A percentile compares a stretch with the other conserved stretches of the same genome.
phyloP scores from a whole-genome alignment of 2,888 invertebrate genomes.

The Pomacea canaliculata region DNA sequence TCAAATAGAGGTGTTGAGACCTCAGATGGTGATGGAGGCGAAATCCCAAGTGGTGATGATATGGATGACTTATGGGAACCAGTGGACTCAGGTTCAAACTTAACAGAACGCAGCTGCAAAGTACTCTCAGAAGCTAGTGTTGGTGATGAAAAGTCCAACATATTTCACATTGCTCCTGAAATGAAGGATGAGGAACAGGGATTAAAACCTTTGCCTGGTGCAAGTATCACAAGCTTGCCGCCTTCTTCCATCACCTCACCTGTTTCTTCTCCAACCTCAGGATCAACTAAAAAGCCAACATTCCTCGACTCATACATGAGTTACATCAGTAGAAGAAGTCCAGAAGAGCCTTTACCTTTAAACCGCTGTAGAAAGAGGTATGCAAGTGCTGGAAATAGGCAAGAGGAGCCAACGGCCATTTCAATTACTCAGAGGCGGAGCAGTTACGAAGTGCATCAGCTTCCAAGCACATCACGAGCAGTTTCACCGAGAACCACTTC shows the following conservation, averaged over 20 bases:
- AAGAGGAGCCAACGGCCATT: neutral
- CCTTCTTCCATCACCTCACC: neutral
- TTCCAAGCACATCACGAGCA: neutral
- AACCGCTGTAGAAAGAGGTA: neutral
- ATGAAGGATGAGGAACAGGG: no score
- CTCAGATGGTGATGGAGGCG: no score
- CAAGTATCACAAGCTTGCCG: no score
- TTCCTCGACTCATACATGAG: conserved; percentile 36
- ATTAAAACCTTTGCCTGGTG: no score
- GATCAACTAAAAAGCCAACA: conserved; percentile 25
- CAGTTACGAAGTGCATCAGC: conserved; percentile 1
- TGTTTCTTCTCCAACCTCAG: neutral
- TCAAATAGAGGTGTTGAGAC: no score
- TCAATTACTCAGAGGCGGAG: neutral
- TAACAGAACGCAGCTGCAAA: no score
- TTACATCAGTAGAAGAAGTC: conserved; percentile 23
- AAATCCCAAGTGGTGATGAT: no score
- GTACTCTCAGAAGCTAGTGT: no score
- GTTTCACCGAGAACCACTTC: neutral
- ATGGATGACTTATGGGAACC: no score
- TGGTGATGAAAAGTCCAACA: no score
- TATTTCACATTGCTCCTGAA: no score
- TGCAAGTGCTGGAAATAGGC: neutral
- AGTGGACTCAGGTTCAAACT: no score
- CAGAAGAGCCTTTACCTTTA: conserved; percentile 1